Evolutionary conservation across 37 sponge, comb jelly and placozoan species (phyloP).

Genomic region (Spongilla lacustris): DNA sequence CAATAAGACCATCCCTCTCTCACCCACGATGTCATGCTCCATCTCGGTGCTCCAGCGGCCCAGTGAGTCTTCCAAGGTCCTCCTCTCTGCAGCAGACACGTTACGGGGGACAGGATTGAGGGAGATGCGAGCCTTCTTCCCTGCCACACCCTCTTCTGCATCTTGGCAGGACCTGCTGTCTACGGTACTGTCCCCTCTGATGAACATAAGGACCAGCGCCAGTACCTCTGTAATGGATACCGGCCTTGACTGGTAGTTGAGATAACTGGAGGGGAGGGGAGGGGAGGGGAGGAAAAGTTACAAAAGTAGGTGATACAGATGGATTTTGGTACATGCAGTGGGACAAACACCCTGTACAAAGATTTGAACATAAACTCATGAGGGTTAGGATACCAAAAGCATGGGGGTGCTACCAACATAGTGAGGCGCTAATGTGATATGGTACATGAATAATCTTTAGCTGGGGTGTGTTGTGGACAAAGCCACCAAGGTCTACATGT

Average conservation of each 20-base stretch:
- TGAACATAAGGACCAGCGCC: slow-evolving; percentile 41
- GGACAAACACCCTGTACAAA: too few species aligned
- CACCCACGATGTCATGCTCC: slow-evolving; percentile 47
- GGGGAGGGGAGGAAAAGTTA: not conserved
- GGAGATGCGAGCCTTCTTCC: slow-evolving; percentile 42
- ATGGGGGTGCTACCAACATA: too few species aligned
- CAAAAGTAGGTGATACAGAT: not conserved
- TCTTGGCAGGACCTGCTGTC: not conserved
- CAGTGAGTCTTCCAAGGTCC: slow-evolving; percentile 21
- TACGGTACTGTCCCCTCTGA: slow-evolving; percentile 5
- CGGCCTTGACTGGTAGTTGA: slow-evolving; percentile 28
- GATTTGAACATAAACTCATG: too few species aligned
- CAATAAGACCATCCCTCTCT: not conserved
- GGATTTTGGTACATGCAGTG: not conserved
- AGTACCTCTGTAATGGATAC: slow-evolving; percentile 53
- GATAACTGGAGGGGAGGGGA: slow-evolving; percentile 31
- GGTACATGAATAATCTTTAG: too few species aligned
- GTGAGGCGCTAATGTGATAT: too few species aligned
- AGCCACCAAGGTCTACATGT: too few species aligned
- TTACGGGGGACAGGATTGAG: slow-evolving; percentile 43
- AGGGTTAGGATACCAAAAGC: too few species aligned
- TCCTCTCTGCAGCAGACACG: slow-evolving; percentile 16
- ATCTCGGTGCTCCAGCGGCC: slow-evolving; percentile 48
- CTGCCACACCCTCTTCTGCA: not conserved
- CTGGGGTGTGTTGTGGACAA: too few species aligned